phyloP scores from a whole-genome alignment of 2,888 invertebrate genomes.

The Patella depressa region DNA sequence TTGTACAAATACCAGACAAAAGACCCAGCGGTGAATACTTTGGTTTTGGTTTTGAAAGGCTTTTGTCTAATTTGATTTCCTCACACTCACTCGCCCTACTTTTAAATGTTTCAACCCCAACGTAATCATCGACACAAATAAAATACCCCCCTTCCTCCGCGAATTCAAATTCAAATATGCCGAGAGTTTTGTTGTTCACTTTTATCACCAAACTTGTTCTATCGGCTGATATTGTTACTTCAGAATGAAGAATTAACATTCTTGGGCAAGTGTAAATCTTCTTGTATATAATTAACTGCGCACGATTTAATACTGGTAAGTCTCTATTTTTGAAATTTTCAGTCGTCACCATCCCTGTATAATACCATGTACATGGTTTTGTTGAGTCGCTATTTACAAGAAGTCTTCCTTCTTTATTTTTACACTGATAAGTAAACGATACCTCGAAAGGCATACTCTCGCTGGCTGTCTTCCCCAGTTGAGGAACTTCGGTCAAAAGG shows the following conservation, averaged over 20 bases:
- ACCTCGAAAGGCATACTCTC: not conserved
- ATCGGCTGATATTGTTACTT: not conserved
- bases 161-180: not conserved
- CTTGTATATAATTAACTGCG: no score
- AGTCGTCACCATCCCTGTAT: not conserved
- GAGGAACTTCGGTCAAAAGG: not conserved
- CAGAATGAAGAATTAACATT: not conserved
- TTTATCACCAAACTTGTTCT: not conserved
- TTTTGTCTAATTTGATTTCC: no score
- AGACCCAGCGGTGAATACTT: constrained; percentile 1
- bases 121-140: not conserved
- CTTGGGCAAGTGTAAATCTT: not conserved
- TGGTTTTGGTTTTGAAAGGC: not conserved
- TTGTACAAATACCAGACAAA: constrained; percentile 12
- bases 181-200: not conserved
- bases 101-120: not conserved
- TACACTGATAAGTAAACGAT: not conserved
- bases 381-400: not conserved
- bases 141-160: not conserved
- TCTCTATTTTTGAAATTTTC: no score
- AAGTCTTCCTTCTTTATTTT: not conserved
- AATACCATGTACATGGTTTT: not conserved
- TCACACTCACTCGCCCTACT: no score
- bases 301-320: no score
- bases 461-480: not conserved